A percentile compares a stretch with the other conserved stretches of the same genome.
Conservation (phyloP, 2,113 vertebrate genomes). For the human region DNA sequence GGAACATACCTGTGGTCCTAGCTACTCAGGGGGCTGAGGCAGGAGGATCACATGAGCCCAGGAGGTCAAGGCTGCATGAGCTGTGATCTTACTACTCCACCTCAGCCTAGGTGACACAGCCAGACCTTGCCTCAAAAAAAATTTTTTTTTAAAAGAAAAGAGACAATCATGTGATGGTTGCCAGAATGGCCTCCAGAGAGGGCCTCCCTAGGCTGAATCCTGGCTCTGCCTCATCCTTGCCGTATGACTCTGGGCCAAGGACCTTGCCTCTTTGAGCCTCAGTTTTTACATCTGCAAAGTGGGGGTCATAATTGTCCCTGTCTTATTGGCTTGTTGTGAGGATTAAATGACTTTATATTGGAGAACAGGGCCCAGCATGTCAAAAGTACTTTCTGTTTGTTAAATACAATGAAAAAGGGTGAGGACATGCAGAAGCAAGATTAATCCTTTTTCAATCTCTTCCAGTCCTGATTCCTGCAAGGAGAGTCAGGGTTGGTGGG, state of each 20-base stretch:
- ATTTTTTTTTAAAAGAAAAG: too few relatives aligned
- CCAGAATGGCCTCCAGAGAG: background rate
- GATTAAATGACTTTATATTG: background rate
- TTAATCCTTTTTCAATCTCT: background rate
- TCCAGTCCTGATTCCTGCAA: background rate
- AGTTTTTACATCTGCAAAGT: background rate
- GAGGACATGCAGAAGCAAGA: background rate
- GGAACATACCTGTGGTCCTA: too few relatives aligned
- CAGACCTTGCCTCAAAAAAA: too few relatives aligned
- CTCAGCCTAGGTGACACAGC: too few relatives aligned
- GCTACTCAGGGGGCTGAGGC: too few relatives aligned
- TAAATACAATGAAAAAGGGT: background rate
- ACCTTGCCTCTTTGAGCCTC: background rate
- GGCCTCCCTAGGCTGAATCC: background rate
- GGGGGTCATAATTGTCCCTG: background rate
- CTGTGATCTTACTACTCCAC: too few relatives aligned
- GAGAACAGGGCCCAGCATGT: background rate
- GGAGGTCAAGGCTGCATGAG: too few relatives aligned
- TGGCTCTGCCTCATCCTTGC: background rate
- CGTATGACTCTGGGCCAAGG: background rate
- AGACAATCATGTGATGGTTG: background rate
- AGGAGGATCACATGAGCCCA: too few relatives aligned
- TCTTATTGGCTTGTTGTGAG: background rate
- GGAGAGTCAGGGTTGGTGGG: background rate
- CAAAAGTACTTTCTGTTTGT: background rate